Evolutionary conservation across 2,113 vertebrate species (phyloP).

Genomic region (Spea multiplicata): DNA sequence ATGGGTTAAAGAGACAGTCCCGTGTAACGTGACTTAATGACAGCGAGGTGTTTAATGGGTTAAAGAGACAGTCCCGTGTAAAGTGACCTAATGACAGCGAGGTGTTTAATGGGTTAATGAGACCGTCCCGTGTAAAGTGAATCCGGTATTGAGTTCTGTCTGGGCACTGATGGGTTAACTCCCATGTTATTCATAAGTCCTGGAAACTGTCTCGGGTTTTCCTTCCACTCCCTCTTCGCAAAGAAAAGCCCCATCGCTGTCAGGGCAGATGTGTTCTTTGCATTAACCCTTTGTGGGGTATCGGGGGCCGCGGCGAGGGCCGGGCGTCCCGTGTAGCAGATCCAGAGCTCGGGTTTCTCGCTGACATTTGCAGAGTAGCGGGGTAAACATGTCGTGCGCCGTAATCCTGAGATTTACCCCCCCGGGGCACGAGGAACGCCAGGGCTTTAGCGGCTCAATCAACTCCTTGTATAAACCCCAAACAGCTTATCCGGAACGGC

Average conservation of each 20-base stretch:
- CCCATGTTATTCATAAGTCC: neutral
- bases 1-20: too few relatives aligned
- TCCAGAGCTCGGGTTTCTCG: too few relatives aligned
- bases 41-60: too few relatives aligned
- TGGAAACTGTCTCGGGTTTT: neutral
- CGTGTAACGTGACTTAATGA: too few relatives aligned
- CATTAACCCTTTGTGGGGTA: neutral
- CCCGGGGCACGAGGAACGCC: neutral
- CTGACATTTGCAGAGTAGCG: neutral
- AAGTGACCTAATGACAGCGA: neutral
- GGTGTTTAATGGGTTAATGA: slow-evolving; percentile 2
- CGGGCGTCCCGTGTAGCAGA: too few relatives aligned
- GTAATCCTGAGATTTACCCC: slow-evolving; percentile 6
- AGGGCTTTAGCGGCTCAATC: slow-evolving; percentile 10
- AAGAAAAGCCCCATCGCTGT: neutral
- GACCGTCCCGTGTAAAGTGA: neutral
- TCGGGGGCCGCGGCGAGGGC: too few relatives aligned
- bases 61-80: too few relatives aligned
- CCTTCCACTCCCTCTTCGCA: neutral
- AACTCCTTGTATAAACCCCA: slow-evolving; percentile 18
- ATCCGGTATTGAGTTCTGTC: neutral
- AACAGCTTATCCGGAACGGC: neutral
- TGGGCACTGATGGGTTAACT: neutral
- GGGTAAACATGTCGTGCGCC: neutral
- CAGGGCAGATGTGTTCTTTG: neutral